A percentile compares a stretch with the other conserved stretches of the same genome.
These are phyloP conservation scores for Dolomedes plantarius DNA, from an alignment of 2,888 invertebrate species.

Conservation along the genomic window DNA sequence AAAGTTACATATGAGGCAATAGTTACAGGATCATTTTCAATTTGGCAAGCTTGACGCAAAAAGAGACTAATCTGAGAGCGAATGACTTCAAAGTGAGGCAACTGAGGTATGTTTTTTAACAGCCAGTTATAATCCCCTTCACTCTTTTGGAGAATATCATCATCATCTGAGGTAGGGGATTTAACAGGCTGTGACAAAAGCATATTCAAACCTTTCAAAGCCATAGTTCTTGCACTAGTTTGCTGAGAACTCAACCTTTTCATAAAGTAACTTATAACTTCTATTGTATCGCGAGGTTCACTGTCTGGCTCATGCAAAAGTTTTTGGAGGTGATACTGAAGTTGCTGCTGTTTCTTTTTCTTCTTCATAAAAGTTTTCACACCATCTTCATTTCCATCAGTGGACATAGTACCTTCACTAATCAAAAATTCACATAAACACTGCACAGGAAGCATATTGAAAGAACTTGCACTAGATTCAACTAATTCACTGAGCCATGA, in stretches of 20 bases:
- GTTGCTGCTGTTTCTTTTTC: constrained; percentile 86
- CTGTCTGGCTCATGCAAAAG: constrained; percentile 79
- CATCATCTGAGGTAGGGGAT: constrained; percentile 72
- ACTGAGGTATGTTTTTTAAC: constrained; percentile 80
- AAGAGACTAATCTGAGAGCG: constrained; percentile 77
- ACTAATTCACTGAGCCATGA: constrained; percentile 97
- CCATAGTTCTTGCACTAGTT: constrained; percentile 85
- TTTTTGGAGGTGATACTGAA: constrained; percentile 82
- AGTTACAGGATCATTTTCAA: constrained; percentile 90
- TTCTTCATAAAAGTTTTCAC: constrained; percentile 79
- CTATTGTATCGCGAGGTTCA: constrained; percentile 82
- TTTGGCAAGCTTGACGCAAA: constrained; percentile 81
- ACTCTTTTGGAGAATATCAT: constrained; percentile 76
- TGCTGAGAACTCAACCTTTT: constrained; percentile 89
- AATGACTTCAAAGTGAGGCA: constrained; percentile 84
- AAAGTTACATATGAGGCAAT: constrained; percentile 90
- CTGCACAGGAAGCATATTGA: constrained; percentile 95
- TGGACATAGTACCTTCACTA: constrained; percentile 75
- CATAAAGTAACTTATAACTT: constrained; percentile 92
- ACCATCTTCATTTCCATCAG: constrained; percentile 75
- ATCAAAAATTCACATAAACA: constrained; percentile 97
- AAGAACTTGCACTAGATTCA: constrained; percentile 90
- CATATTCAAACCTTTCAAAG: constrained; percentile 79
- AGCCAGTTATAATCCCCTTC: constrained; percentile 76
- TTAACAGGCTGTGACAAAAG: constrained; percentile 72